Evolutionary conservation across 1,140 invertebrate genomes (phyloP), one percentile per base, ranked within the genome.

Genomic region (Hyles vespertilio): DNA sequence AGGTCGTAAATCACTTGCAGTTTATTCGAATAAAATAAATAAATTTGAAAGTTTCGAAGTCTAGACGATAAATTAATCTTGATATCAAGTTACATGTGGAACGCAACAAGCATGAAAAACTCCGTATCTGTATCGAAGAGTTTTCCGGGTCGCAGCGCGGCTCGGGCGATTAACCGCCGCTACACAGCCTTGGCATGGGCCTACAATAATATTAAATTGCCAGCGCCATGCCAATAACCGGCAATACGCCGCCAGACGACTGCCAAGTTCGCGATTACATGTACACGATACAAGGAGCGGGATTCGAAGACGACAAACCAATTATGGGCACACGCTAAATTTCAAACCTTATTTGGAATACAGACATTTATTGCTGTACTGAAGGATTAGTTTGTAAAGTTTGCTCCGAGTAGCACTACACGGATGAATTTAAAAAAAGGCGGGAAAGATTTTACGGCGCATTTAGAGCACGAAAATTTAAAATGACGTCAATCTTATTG

Each of bases 161-260:
- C 60, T 40, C 22, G 22, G 22, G 36, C 67, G 77, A 79, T 78
- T 77, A 76, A 67, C 59, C 61, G 49, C 4, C 61, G 40, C 40
- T 12, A 40, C 36, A 40, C 36, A 40, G 58, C 67, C 69, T 79
- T 78, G 76, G 79, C 81, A 79, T 70, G 62, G 62, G 78, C 77
- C 78, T 79, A 74, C 77, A 78, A 80, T 81, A 82, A 83, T 83
- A 84, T 81, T 74, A 80, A 80, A 80, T 79, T 74, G 79, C 74
- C 69, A 66, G 69, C 49, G 61, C 59, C 70, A 81, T 84, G 81
- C 81, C 81, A 83, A 84, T 80, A 77, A 66, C 69, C 58, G 67
- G 56, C 65, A 61, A 70, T 67, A 65, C 63, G 44, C 65, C 58
- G 66, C 22, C 22, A 22, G 22, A 22, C 22, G 74, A 53, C 72